Percentiles rank a stretch among this genome's conserved stretches.
phyloP scores from a whole-genome alignment of 1,140 invertebrate species.

The Agrilus planipennis region DNA sequence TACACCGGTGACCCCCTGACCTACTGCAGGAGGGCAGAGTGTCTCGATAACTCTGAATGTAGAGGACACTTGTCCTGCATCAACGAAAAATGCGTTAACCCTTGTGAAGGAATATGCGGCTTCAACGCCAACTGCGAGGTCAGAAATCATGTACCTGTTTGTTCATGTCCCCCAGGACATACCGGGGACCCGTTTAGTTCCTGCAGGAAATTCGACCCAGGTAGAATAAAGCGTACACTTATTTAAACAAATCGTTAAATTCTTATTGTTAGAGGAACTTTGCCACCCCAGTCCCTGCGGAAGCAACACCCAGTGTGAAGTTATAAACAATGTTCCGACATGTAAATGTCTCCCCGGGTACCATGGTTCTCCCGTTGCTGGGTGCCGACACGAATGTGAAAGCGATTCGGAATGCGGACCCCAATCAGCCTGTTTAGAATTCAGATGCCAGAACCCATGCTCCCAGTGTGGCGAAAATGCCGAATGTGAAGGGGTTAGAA shows the following conservation, averaged over 20 bases:
- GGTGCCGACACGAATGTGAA: conserved; percentile 69
- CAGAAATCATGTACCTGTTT: conserved; percentile 48
- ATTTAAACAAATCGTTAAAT: not conserved
- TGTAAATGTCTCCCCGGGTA: conserved; percentile 58
- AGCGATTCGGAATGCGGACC: conserved; percentile 57
- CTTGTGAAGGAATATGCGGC: conserved; percentile 47
- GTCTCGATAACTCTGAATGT: conserved; percentile 42
- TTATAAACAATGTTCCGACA: conserved; percentile 57
- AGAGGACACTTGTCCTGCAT: conserved; percentile 38
- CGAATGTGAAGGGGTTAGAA: conserved; percentile 58
- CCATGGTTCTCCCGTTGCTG: conserved; percentile 57
- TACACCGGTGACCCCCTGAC: conserved; percentile 58
- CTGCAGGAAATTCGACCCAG: conserved; percentile 40
- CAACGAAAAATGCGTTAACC: conserved; percentile 45
- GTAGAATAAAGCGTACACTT: conserved; percentile 32
- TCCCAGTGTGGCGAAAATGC: conserved; percentile 65
- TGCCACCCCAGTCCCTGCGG: conserved; percentile 73
- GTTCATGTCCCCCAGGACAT: conserved; percentile 51
- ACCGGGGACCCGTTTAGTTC: conserved; percentile 47
- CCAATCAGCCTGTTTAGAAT: conserved; percentile 59
- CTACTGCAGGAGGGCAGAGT: conserved; percentile 51
- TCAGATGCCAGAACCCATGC: conserved; percentile 69
- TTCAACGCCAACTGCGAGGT: conserved; percentile 49
- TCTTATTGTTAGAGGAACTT: conserved; percentile 48
- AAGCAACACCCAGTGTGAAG: conserved; percentile 64